These are phyloP conservation scores for Scaptomyza caliginosa DNA, from an alignment of 2,888 invertebrate species.

Conservation along the genomic window DNA sequence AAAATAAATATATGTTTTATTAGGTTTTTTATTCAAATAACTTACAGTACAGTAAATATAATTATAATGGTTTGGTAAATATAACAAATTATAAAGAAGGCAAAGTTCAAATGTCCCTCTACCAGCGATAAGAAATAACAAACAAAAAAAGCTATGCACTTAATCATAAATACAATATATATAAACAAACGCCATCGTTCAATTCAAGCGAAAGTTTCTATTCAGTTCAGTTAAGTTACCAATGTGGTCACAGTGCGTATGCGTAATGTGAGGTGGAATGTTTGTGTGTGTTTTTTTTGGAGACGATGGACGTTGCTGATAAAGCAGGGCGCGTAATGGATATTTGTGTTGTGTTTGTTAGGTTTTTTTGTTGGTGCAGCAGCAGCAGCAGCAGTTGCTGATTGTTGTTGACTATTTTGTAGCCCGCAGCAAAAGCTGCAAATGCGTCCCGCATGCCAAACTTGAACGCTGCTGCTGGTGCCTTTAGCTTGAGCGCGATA, in stretches of 20 bases:
- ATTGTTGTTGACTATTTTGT: conserved; percentile 33
- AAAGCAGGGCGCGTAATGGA: conserved; percentile 68
- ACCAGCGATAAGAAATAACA: conserved; percentile 24
- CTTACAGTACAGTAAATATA: no score
- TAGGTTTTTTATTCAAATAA: neutral
- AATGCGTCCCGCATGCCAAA: conserved; percentile 62
- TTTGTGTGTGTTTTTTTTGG: conserved; percentile 26
- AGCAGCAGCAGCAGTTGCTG: conserved; percentile 23
- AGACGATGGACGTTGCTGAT: conserved; percentile 63
- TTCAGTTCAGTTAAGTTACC: conserved; percentile 19
- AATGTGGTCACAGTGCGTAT: conserved; percentile 59
- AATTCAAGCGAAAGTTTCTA: conserved; percentile 42
- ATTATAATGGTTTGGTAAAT: no score
- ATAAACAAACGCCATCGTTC: conserved; percentile 30
- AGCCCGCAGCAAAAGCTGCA: conserved; percentile 68
- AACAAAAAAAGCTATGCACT: conserved; percentile 28
- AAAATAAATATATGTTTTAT: no score
- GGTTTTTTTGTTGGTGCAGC: conserved; percentile 17
- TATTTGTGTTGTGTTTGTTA: conserved; percentile 42
- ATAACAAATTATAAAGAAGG: no score
- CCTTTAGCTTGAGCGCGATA: conserved; percentile 36
- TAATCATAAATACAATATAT: conserved; percentile 62
- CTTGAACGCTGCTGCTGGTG: conserved; percentile 22
- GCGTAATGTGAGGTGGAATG: conserved; percentile 59
- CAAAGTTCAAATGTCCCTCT: neutral